Evolutionary conservation across 2,888 invertebrate species (phyloP).

Genomic region (Sceliomorpha sp.): DNA sequence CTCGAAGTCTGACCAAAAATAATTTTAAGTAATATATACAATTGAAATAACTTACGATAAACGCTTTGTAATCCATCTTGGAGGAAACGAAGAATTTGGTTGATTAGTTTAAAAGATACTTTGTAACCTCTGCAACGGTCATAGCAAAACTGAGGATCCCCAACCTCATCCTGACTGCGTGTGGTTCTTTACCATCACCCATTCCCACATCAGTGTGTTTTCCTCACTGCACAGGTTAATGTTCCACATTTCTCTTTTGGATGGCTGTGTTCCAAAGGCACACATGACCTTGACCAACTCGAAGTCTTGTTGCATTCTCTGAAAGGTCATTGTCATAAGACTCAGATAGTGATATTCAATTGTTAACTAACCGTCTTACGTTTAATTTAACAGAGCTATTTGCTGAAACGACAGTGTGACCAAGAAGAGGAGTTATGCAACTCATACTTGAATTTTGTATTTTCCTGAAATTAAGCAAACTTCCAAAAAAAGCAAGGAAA

Average conservation of each 20-base stretch:
- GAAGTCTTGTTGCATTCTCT: constrained; percentile 39
- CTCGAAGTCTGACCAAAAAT: no score
- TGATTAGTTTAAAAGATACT: constrained; percentile 29
- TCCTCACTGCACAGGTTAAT: constrained; percentile 53
- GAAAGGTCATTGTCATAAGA: constrained; percentile 48
- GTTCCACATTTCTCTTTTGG: constrained; percentile 53
- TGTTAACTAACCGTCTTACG: no score
- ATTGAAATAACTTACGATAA: constrained; percentile 26
- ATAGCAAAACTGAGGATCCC: constrained; percentile 75
- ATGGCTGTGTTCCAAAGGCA: constrained; percentile 38
- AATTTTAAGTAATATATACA: no score
- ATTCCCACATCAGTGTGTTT: constrained; percentile 28
- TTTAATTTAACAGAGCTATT: no score
- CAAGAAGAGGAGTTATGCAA: no score
- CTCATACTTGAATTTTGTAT: no score
- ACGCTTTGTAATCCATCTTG: constrained; percentile 33
- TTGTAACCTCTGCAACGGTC: constrained; percentile 69
- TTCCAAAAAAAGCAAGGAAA: no score
- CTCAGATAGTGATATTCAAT: no score
- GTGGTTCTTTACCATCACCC: constrained; percentile 51
- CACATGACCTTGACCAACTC: constrained; percentile 59
- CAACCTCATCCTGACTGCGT: constrained; percentile 57
- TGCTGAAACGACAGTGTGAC: no score
- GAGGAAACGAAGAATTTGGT: constrained; percentile 3
- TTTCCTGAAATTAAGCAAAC: no score